Evolutionary conservation across 1,140 invertebrate species (phyloP), one percentile per base, ranked within the genome.

Genomic region (Eurosta solidaginis): DNA sequence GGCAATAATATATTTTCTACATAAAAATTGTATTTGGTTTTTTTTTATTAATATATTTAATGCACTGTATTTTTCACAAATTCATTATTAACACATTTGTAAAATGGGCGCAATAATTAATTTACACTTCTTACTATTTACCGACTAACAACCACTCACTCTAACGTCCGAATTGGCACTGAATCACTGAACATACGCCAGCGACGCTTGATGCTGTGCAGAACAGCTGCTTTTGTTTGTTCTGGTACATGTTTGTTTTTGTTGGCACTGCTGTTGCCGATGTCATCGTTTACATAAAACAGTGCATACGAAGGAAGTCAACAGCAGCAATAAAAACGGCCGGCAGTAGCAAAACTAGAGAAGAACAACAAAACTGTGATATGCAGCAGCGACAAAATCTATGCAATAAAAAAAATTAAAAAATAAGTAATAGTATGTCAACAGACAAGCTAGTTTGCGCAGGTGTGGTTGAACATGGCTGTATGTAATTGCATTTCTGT

Each of bases 141-240:
- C 59, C 59, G 59, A 20, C 1, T 9, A n/a, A 40, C 10, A 20
- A 68, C 59, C 59, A n/a, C 40, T 68, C 40, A 3, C 59, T 68
- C 59, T 68, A n/a, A 68, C 59, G 59, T 40, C 59, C 59, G 33
- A 68, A 68, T 68, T 68, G 59, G 59, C 40, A 68, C 59, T 68
- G 59, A 68, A 40, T 20, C 59, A 68, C 59, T 68, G 59, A 68
- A 68, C 59, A 36, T 68, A 68, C 59, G 59, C 36, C 59, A 68
- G 22, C 17, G 22, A 36, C 59, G 59, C 4, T 40, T 36, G 59
- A 68, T 68, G 59, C 59, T 68, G n/a, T n/a, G 59, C 59, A 68
- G 36, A 68, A 68, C 59, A 68, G 59, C 59, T 68, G 59, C 33
- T 40, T 7, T 7, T 22, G n/a, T n/a, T n/a, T n/a, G n/a, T n/a